A percentile compares a stretch with the other conserved stretches of the same genome.
phyloP scores from a whole-genome alignment of 2,797 vertebrate genomes.

The Euthynnus affinis region DNA sequence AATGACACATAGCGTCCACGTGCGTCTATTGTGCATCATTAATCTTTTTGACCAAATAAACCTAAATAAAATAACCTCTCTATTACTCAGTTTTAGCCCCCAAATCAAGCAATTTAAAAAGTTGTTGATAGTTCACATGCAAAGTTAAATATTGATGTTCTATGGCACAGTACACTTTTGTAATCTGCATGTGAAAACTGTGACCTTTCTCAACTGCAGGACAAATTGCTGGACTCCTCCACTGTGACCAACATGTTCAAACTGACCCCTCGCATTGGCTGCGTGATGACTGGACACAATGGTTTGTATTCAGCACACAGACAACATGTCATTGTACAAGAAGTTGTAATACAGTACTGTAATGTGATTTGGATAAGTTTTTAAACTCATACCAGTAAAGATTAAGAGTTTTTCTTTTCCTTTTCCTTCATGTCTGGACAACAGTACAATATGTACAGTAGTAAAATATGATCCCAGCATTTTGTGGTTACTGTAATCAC shows the following conservation, averaged over 20 bases:
- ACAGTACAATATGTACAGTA: neutral
- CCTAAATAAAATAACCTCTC: too few species aligned
- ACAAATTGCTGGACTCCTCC: slow-evolving; percentile 85
- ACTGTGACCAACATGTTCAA: slow-evolving; percentile 87
- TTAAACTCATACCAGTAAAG: neutral
- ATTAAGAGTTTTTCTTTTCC: neutral
- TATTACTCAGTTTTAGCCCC: too few species aligned
- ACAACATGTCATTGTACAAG: neutral
- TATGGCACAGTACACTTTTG: neutral
- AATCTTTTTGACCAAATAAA: neutral
- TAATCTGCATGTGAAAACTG: neutral
- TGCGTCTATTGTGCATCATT: neutral
- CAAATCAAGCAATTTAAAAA: too few species aligned
- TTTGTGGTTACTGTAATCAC: neutral
- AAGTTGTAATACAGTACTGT: neutral
- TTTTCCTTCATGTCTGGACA: neutral
- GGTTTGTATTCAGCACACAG: slow-evolving; percentile 66
- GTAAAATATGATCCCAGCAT: neutral
- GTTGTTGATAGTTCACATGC: neutral
- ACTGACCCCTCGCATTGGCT: slow-evolving; percentile 86
- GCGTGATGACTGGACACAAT: slow-evolving; percentile 87
- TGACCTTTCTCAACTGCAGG: slow-evolving; percentile 65
- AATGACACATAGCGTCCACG: neutral
- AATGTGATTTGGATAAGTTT: neutral
- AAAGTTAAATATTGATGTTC: neutral